A percentile compares a stretch with the other conserved stretches of the same genome.
These are phyloP conservation scores for Elysia crispata DNA, from an alignment of 2,888 invertebrate genomes.

Conservation along the genomic window DNA sequence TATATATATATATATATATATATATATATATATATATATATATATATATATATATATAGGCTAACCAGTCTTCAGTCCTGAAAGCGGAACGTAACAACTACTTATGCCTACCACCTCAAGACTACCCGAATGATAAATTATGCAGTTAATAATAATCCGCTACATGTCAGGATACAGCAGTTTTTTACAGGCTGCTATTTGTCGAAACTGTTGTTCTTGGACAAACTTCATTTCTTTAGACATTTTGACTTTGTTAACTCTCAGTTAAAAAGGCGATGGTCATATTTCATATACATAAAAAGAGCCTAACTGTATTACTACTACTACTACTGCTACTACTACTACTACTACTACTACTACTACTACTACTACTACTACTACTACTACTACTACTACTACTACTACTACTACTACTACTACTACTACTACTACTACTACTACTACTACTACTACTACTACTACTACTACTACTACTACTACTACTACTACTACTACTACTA, in stretches of 20 bases:
- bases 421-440: constrained; percentile 13
- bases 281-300: not conserved
- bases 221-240: not conserved
- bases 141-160: too few relatives aligned
- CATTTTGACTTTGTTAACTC: not conserved
- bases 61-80: too few relatives aligned
- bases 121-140: too few relatives aligned
- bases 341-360: constrained; percentile 29
- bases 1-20: too few relatives aligned
- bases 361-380: constrained; percentile 29
- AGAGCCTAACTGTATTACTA: not conserved
- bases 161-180: too few relatives aligned
- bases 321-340: constrained; percentile 6
- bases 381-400: constrained; percentile 24
- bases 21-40: too few relatives aligned
- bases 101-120: too few relatives aligned
- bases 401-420: constrained; percentile 21
- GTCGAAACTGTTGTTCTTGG: too few relatives aligned
- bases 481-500: constrained; percentile 22
- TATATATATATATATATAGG: too few relatives aligned
- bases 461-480: constrained; percentile 29
- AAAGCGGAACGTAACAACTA: too few relatives aligned
- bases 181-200: too few relatives aligned
- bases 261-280: not conserved
- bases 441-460: constrained; percentile 26